Evolutionary conservation across 2,888 invertebrate genomes (phyloP).

Genomic region (Pandemis cinnamomeana): DNA sequence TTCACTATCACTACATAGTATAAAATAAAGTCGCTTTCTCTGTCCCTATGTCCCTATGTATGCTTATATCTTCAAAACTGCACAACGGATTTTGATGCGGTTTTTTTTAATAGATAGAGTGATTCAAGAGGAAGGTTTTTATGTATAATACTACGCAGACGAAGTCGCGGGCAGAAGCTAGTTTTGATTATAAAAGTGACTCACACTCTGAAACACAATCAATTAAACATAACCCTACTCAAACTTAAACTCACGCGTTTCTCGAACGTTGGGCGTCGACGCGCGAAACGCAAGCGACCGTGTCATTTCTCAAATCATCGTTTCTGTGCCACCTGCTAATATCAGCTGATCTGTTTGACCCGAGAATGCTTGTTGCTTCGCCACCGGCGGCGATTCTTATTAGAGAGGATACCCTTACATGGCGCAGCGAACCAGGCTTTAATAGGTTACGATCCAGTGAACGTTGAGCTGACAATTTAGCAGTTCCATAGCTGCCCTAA

Average conservation of each 20-base stretch:
- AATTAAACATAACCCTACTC: too few species aligned
- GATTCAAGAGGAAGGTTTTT: too few species aligned
- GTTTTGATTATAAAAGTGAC: too few species aligned
- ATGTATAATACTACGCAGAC: too few species aligned
- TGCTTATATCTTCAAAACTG: too few species aligned
- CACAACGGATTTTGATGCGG: too few species aligned
- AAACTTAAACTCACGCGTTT: background rate
- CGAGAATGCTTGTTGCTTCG: conserved; percentile 7
- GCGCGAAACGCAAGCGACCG: conserved; percentile 8
- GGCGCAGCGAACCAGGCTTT: conserved; percentile 3
- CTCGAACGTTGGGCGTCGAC: background rate
- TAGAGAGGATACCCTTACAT: conserved; percentile 10
- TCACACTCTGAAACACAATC: too few species aligned
- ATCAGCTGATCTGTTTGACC: conserved; percentile 38
- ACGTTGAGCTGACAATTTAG: background rate
- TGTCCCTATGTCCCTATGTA: too few species aligned
- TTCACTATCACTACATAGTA: too few species aligned
- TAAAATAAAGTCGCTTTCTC: too few species aligned
- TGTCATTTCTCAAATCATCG: background rate
- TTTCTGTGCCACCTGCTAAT: conserved; percentile 41
- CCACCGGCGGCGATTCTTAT: conserved; percentile 38
- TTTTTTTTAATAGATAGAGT: too few species aligned
- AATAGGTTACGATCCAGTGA: background rate
- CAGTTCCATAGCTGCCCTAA: conserved; percentile 1
- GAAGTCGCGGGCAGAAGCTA: too few species aligned